Evolutionary conservation across 1,140 invertebrate species (phyloP), one percentile per base, ranked within the genome.

Genomic region (Phortica variegata): DNA sequence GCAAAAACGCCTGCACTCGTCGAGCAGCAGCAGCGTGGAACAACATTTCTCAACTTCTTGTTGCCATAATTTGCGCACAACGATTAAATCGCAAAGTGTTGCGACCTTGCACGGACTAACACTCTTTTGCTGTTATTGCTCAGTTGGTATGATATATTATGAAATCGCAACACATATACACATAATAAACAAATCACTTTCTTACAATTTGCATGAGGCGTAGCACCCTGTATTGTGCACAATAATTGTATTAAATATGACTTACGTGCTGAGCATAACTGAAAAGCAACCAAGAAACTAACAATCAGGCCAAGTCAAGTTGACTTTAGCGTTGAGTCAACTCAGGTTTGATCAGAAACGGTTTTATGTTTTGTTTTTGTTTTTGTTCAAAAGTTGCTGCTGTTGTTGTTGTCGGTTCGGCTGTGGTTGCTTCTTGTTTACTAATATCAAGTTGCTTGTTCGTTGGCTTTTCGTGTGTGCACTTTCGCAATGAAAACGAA

Each of bases 401-500:
- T 43, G 47, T 34, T 34, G 4, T 34, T 4, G 33, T 34, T 5
- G 33, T 15, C 13, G 12, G n/a, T n/a, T n/a, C n/a, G n/a, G n/a
- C n/a, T n/a, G n/a, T n/a, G n/a, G n/a, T n/a, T n/a, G n/a, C n/a
- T 26, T 26, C 10, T 36, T 49, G 53, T 53, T 52, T 58, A 65
- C 52, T 52, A 63, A 60, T 54, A 60, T 63, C 52, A 57, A 58
- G 54, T 58, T 68, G 23, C 23, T 26, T 26, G 23, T 10, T 26
- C 23, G 23, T 26, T n/a, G n/a, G n/a, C n/a, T n/a, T n/a, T n/a
- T n/a, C n/a, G n/a, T 26, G 60, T 63, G 55, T 68, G 63, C 63
- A 68, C 63, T 68, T 68, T 68, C 63, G 63, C 63, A 68, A 68
- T 68, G 63, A 68, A 68, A 68, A 68, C 63, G 63, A 68, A 68